Evolutionary conservation across 1,140 invertebrate species (phyloP), one percentile per base, ranked within the genome.

Genomic region (Liolophura sinensis): DNA sequence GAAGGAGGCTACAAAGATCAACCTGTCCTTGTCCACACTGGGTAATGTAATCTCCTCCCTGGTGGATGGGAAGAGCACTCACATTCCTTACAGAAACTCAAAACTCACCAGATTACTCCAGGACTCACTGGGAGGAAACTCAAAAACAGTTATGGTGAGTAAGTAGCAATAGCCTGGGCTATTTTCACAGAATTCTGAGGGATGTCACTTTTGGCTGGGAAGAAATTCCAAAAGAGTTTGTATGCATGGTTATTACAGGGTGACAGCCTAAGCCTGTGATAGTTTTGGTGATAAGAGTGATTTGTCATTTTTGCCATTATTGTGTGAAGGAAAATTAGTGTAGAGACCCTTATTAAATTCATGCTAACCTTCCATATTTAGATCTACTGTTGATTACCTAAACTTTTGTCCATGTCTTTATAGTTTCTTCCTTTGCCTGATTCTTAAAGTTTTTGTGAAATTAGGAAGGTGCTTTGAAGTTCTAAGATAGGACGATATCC

Each of bases 1-100:
- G 0, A 86, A 95, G 59, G 97, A 99, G 88, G 96, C 96, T 31
- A 88, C 86, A 47, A 98, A 94, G 78, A 99, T 99, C 57, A 99
- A 99, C 86, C 88, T 97, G 75, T 95, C 95, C 1, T 85, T 98
- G 7, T 97, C 95, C 47, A 94, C 94, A 1, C 87, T 98, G 66
- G 95, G 95, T 40, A 98, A 98, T 86, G 96, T 98, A 14, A 98
- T 98, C 73, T 96, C 93, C n/a, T 94, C 96, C 0, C 85, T 98
- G 51, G 95, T 96, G 52, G 85, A 86, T 71, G 84, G 84, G 16
- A 85, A 85, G 70, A 83, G 81, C 68, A 82, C 91, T 57, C 84
- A 86, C 71, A 85, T 85, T 63, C 85, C 85, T 16, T 86, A 86
- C 74, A 71, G 85, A 61, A 85, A 86, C 68, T 84, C 82, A 47